Evolutionary conservation across 2,113 vertebrate species (phyloP).

Genomic region (Cercopithecus mona): DNA sequence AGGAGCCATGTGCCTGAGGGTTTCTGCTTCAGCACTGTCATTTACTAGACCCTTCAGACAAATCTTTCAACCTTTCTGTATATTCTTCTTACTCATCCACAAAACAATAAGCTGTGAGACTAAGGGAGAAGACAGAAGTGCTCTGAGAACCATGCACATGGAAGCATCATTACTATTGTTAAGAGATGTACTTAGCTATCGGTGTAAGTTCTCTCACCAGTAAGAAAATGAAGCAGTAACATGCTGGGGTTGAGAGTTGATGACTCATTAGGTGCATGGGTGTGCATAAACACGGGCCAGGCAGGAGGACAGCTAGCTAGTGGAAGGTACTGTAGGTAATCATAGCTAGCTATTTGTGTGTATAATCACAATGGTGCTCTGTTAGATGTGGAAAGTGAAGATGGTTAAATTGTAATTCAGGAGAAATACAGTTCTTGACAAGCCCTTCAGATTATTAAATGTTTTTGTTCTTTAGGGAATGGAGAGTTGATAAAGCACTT

Average conservation of each 20-base stretch:
- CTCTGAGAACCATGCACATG: neutral
- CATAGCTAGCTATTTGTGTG: neutral
- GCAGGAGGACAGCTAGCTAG: neutral
- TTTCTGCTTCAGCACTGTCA: neutral
- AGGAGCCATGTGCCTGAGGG: accelerated
- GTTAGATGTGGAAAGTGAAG: neutral
- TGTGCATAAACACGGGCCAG: neutral
- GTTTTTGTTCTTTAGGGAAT: neutral
- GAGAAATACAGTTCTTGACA: neutral
- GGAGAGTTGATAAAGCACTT: neutral
- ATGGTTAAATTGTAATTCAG: neutral
- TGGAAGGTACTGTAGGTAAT: accelerated
- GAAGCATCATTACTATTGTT: neutral
- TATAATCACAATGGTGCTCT: neutral
- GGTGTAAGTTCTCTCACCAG: neutral
- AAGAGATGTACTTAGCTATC: neutral
- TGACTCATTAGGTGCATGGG: accelerated
- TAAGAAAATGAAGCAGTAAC: neutral
- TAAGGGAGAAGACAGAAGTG: neutral
- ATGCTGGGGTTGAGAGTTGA: neutral
- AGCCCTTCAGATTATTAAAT: neutral
- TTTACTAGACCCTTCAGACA: neutral
- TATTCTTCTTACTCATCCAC: neutral
- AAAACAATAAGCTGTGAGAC: neutral
- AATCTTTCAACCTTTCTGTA: neutral